phyloP scores from a whole-genome alignment of 2,797 vertebrate genomes.

The Ctenosaura bakeri region DNA sequence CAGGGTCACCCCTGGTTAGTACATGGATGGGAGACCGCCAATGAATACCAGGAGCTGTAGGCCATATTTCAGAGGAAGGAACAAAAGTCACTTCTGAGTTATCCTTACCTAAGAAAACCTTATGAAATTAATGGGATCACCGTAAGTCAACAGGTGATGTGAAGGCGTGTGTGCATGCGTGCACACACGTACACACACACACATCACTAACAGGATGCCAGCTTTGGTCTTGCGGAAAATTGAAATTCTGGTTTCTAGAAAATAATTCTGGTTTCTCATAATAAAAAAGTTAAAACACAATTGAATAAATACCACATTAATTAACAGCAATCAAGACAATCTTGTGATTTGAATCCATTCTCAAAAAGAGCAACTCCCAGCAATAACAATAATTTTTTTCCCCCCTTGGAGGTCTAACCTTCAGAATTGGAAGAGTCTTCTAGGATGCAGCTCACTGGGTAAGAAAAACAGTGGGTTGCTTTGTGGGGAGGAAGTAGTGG shows the following conservation, averaged over 20 bases:
- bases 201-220: too few species aligned
- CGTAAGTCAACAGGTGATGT: too few species aligned
- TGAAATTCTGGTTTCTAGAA: not conserved
- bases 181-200: too few species aligned
- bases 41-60: too few species aligned
- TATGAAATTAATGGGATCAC: too few species aligned
- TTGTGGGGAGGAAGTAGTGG: not conserved
- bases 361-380: not conserved
- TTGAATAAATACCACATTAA: not conserved
- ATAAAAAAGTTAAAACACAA: too few species aligned
- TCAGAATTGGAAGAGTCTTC: constrained; percentile 20
- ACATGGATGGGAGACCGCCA: too few species aligned
- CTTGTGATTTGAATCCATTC: constrained; percentile 26
- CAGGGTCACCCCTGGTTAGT: too few species aligned
- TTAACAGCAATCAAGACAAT: not conserved
- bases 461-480: constrained; percentile 56
- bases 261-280: not conserved
- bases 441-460: constrained; percentile 59
- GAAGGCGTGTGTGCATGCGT: too few species aligned
- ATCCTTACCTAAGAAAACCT: too few species aligned
- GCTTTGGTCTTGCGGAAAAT: not conserved
- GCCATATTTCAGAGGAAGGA: too few species aligned
- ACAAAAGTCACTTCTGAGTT: too few species aligned
- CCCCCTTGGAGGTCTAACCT: constrained; percentile 30
- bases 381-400: constrained; percentile 9